These are phyloP conservation scores for Vannuccia rotundouncinata DNA, from an alignment of 2,888 invertebrate genomes.

Conservation along the genomic window DNA sequence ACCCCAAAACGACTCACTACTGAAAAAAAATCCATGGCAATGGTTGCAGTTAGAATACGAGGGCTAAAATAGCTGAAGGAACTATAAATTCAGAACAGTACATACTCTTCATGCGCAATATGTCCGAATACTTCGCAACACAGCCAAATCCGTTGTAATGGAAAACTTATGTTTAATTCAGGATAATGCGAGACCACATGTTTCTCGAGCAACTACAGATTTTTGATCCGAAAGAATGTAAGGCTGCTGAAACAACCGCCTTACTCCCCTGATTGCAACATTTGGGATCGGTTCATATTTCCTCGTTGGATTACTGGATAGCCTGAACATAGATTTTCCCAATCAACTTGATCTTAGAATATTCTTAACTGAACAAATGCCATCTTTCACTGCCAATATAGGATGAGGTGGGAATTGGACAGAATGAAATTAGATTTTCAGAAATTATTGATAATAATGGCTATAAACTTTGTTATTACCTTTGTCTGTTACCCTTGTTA, in stretches of 20 bases:
- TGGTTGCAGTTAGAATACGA: conserved; percentile 6
- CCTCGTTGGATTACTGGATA: neutral
- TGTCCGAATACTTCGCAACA: conserved; percentile 10
- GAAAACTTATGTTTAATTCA: conserved; percentile 19
- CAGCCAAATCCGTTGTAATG: conserved; percentile 5
- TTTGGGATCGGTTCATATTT: conserved; percentile 15
- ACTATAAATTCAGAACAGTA: conserved; percentile 19
- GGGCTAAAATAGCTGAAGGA: conserved; percentile 17
- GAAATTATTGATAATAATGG: conserved; percentile 6
- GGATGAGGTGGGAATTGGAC: conserved; percentile 2
- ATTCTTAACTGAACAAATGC: conserved; percentile 14
- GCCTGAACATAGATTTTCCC: conserved; percentile 8
- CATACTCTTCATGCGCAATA: conserved; percentile 19
- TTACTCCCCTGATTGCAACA: conserved; percentile 13
- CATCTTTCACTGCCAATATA: conserved; percentile 8
- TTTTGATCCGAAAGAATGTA: conserved; percentile 16
- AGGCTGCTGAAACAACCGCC: conserved; percentile 14
- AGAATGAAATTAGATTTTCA: conserved; percentile 14
- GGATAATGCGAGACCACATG: conserved; percentile 18
- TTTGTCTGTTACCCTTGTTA: no score
- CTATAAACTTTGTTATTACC: no score
- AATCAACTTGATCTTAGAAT: conserved; percentile 13
- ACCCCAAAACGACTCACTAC: conserved; percentile 15
- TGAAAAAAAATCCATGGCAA: neutral
- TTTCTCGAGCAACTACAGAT: conserved; percentile 8